Evolutionary conservation across 1,140 invertebrate species (phyloP).

Genomic region (Ooceraea biroi): DNA sequence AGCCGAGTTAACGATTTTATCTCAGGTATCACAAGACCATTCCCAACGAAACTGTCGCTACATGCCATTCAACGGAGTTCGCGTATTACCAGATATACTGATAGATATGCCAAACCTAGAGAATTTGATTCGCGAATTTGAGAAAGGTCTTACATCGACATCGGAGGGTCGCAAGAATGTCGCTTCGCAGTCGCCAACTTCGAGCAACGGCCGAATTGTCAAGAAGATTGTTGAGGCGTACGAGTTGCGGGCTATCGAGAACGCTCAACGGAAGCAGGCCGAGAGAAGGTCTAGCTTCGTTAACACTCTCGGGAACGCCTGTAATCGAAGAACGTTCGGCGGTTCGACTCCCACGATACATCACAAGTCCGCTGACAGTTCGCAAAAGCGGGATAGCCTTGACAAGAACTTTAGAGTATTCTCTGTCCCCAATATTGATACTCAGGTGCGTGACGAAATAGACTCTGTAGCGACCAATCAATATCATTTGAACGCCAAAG

Average conservation of each 20-base stretch:
- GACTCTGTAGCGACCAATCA: slow-evolving; percentile 3
- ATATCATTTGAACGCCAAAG: neutral
- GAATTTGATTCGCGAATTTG: slow-evolving; percentile 73
- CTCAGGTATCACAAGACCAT: neutral
- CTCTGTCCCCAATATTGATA: neutral
- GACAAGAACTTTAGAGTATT: no score
- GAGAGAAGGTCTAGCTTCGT: neutral
- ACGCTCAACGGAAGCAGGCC: neutral
- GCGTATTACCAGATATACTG: neutral
- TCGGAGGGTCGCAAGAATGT: neutral
- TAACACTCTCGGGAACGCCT: neutral
- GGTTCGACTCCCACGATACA: neutral
- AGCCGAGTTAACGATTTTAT: neutral
- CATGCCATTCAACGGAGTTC: slow-evolving; percentile 18
- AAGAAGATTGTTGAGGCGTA: slow-evolving; percentile 76
- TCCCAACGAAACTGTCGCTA: neutral
- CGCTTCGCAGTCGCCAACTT: neutral
- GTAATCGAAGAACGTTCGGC: no score
- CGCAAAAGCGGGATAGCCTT: neutral
- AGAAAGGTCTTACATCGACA: slow-evolving; percentile 63
- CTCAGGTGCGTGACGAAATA: neutral
- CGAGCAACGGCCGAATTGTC: slow-evolving; percentile 71
- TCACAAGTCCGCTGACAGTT: neutral
- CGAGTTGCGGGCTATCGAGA: slow-evolving; percentile 64
- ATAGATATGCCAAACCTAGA: slow-evolving; percentile 62